Conservation (phyloP, 2,113 vertebrate species). For the Leptocoma aspasia region DNA sequence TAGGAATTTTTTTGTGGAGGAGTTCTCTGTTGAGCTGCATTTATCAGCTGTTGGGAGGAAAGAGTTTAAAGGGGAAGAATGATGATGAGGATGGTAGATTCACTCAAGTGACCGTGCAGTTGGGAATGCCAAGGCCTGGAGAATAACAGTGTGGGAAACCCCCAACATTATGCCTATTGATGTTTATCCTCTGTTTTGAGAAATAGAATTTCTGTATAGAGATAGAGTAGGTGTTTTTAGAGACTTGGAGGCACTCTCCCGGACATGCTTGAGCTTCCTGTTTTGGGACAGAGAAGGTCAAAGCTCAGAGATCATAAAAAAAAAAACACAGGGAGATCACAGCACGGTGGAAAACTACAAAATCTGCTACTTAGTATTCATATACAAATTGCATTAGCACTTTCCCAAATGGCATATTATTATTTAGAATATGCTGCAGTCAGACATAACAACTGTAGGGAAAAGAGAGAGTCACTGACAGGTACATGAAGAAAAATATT, state of each 20-base stretch:
- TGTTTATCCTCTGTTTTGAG: not conserved
- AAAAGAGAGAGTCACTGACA: conserved; percentile 16
- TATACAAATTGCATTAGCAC: not conserved
- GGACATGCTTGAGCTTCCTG: not conserved
- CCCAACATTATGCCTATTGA: not conserved
- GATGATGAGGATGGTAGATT: fast-evolving
- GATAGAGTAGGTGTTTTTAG: fast-evolving
- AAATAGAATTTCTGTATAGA: not conserved
- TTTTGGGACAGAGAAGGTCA: not conserved
- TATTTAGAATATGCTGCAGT: not conserved
- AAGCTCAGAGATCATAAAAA: not conserved
- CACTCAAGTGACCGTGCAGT: not conserved
- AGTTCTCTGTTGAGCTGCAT: not conserved
- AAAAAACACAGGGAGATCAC: not conserved
- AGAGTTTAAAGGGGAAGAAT: not conserved
- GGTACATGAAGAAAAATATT: conserved; percentile 45
- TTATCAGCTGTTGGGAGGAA: not conserved
- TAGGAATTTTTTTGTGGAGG: not conserved
- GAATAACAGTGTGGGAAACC: not conserved
- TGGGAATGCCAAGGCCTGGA: not conserved
- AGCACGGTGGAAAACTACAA: not conserved
- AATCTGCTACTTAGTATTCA: not conserved
- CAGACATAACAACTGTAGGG: conserved; percentile 19
- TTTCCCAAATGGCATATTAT: not conserved
- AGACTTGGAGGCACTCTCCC: not conserved